These are phyloP conservation scores for Sogatella furcifera DNA, from an alignment of 1,140 invertebrate genomes.

Conservation along the genomic window DNA sequence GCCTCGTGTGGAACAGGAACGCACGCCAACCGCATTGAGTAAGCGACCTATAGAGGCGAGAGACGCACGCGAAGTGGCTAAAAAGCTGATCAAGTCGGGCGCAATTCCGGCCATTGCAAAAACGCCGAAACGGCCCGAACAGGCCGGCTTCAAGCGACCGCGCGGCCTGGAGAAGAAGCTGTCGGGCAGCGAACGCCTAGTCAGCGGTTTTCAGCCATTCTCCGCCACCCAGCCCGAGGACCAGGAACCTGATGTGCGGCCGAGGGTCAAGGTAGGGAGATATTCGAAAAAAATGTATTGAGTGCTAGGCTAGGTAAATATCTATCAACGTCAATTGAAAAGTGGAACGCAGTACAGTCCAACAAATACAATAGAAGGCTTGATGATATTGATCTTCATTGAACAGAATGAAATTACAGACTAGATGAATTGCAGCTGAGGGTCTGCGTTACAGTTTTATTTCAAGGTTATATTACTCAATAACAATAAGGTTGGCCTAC, in stretches of 20 bases:
- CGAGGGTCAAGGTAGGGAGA: conserved; percentile 23
- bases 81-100: conserved; percentile 88
- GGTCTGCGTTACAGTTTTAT: too few relatives aligned
- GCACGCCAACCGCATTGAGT: conserved; percentile 45
- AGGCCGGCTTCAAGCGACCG: conserved; percentile 46
- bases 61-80: conserved; percentile 88
- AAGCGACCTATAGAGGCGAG: conserved; percentile 67
- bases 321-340: too few relatives aligned
- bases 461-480: too few relatives aligned
- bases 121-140: conserved; percentile 63
- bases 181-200: conserved; percentile 45
- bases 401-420: too few relatives aligned
- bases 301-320: too few relatives aligned
- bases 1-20: conserved; percentile 78
- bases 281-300: too few relatives aligned
- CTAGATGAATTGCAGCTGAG: too few relatives aligned
- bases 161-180: conserved; percentile 45
- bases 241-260: conserved; percentile 31
- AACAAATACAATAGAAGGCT: too few relatives aligned
- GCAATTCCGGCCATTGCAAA: conserved; percentile 77
- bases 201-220: conserved; percentile 83
- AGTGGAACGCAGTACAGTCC: too few relatives aligned
- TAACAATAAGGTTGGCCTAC: too few relatives aligned
- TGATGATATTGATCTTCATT: too few relatives aligned
- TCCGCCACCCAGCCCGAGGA: conserved; percentile 67